These are phyloP conservation scores for Rhea americana DNA, from an alignment of 2,113 vertebrate species.

Conservation along the genomic window DNA sequence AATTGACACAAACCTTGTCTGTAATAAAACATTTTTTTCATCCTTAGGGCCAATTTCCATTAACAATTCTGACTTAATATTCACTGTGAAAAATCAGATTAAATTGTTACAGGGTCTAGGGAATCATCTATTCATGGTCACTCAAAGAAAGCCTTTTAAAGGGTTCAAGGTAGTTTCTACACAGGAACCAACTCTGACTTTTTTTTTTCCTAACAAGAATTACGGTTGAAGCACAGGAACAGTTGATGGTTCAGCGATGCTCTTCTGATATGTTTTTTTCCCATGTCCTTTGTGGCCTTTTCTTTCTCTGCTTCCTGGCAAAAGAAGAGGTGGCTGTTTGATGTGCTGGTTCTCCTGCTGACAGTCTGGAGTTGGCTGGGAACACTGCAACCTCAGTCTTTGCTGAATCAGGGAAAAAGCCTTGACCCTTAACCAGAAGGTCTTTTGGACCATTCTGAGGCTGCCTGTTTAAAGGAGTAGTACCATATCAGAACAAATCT, in stretches of 20 bases:
- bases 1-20: neutral
- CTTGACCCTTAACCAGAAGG: neutral
- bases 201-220: neutral
- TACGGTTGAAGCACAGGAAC: neutral
- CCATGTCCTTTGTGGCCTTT: neutral
- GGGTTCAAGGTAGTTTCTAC: neutral
- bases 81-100: slow-evolving; percentile 25
- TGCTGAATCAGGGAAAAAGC: slow-evolving; percentile 17
- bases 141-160: slow-evolving; percentile 1
- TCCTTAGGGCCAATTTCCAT: neutral
- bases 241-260: slow-evolving; percentile 6
- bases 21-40: neutral
- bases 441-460: slow-evolving; percentile 6
- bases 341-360: slow-evolving; percentile 6
- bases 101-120: neutral
- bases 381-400: neutral
- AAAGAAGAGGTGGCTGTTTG: slow-evolving; percentile 37
- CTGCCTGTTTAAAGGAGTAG: neutral
- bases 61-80: neutral
- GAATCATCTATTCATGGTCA: neutral
- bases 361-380: neutral
- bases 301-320: slow-evolving; percentile 26
- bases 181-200: neutral
- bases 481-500: neutral
- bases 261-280: neutral